Evolutionary conservation across 2,888 invertebrate species (phyloP).

Genomic region (Stenodera caucasica): DNA sequence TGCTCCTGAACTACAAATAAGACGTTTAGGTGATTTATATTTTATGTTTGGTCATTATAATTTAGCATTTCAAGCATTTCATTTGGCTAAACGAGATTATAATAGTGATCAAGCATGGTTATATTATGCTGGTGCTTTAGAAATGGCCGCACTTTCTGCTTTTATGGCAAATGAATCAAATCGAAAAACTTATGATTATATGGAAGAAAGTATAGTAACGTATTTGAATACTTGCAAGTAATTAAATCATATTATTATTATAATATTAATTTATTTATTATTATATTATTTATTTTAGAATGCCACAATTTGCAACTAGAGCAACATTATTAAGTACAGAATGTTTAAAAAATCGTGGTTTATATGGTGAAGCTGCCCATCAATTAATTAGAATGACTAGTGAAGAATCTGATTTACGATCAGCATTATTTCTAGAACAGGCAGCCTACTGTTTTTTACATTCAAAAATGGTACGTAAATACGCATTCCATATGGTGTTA

Average conservation of each 20-base stretch:
- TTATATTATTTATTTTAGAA: constrained; percentile 58
- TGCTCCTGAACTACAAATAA: constrained; percentile 88
- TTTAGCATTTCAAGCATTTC: constrained; percentile 90
- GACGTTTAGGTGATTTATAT: constrained; percentile 92
- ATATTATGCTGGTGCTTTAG: constrained; percentile 93
- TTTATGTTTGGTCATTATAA: constrained; percentile 95
- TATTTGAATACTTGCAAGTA: constrained; percentile 90
- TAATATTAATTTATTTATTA: constrained; percentile 3
- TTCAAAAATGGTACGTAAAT: constrained; percentile 82
- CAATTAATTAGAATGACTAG: constrained; percentile 94
- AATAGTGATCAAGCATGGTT: constrained; percentile 97
- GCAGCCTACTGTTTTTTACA: constrained; percentile 89
- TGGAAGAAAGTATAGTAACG: constrained; percentile 92
- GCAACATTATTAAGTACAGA: constrained; percentile 88
- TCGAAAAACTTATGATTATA: constrained; percentile 81
- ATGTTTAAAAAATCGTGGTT: constrained; percentile 75
- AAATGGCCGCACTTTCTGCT: constrained; percentile 93
- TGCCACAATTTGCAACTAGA: constrained; percentile 89
- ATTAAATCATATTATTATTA: constrained; percentile 33
- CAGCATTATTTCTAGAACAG: constrained; percentile 92
- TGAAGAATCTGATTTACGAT: constrained; percentile 95
- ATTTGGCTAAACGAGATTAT: constrained; percentile 96
- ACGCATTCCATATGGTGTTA: constrained; percentile 94
- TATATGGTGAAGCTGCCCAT: constrained; percentile 91
- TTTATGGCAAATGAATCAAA: constrained; percentile 84